A percentile compares a stretch with the other conserved stretches of the same genome.
These are phyloP conservation scores for Cryptoblepharus egeriae DNA, from an alignment of 2,797 vertebrate genomes.

Conservation along the genomic window DNA sequence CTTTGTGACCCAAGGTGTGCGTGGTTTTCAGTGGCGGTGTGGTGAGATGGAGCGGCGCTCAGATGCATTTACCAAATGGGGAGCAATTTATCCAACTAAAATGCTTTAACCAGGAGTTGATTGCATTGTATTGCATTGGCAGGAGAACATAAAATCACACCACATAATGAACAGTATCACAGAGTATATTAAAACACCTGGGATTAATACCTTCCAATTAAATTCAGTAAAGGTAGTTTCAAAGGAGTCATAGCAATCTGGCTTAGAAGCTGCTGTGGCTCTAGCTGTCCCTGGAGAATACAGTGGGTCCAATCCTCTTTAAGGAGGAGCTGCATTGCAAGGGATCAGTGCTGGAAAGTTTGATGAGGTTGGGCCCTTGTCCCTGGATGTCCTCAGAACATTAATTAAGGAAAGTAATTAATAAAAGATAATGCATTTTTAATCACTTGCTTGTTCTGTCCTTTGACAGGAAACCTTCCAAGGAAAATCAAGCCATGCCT, in stretches of 20 bases:
- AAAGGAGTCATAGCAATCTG: background rate
- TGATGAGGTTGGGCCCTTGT: too few species aligned
- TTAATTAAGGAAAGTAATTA: slow-evolving; percentile 18
- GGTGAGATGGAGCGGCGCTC: background rate
- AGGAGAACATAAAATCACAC: background rate
- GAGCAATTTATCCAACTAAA: background rate
- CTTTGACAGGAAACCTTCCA: background rate
- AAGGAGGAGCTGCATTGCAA: too few species aligned
- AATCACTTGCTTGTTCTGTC: background rate
- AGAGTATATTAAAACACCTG: background rate
- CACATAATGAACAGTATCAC: slow-evolving; percentile 5
- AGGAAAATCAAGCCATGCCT: background rate
- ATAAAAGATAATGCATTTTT: background rate
- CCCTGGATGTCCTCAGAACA: background rate
- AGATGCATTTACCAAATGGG: background rate
- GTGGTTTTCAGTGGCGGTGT: background rate
- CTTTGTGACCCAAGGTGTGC: background rate
- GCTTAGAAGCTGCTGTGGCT: background rate
- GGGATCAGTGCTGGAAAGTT: too few species aligned
- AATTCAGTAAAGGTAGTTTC: background rate
- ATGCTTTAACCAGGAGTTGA: slow-evolving; percentile 2
- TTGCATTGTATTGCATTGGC: background rate
- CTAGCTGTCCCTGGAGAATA: background rate
- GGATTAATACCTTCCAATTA: slow-evolving; percentile 18
- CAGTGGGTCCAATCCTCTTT: background rate